These are phyloP conservation scores for Temnothorax rugatulus DNA, from an alignment of 2,888 invertebrate species.

Conservation along the genomic window DNA sequence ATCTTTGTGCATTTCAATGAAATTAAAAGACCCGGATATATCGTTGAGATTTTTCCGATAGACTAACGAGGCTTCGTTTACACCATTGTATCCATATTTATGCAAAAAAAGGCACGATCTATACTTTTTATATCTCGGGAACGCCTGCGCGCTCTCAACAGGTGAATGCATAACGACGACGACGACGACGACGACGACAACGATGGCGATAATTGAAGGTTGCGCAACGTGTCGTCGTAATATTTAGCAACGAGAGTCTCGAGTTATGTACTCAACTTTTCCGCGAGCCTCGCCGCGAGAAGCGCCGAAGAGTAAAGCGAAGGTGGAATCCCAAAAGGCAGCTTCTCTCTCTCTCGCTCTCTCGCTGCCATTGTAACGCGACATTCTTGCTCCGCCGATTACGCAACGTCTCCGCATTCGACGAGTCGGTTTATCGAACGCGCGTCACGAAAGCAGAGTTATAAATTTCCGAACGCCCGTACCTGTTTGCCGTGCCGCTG, in stretches of 20 bases:
- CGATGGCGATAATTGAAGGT: slow-evolving; percentile 70
- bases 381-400: slow-evolving; percentile 41
- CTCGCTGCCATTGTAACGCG: slow-evolving; percentile 49
- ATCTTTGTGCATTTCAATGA: neutral
- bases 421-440: slow-evolving; percentile 44
- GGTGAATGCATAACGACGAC: slow-evolving; percentile 61
- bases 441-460: slow-evolving; percentile 18
- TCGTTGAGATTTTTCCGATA: neutral
- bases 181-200: slow-evolving; percentile 57
- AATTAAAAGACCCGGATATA: neutral
- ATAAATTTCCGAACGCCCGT: slow-evolving; percentile 40
- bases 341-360: slow-evolving; percentile 56
- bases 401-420: slow-evolving; percentile 29
- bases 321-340: slow-evolving; percentile 63
- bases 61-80: neutral
- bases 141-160: slow-evolving; percentile 44
- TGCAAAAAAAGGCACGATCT: slow-evolving; percentile 19
- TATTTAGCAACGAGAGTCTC: slow-evolving; percentile 70
- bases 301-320: slow-evolving; percentile 10
- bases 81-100: neutral
- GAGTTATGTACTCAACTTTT: slow-evolving; percentile 66
- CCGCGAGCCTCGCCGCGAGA: slow-evolving; percentile 47
- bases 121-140: slow-evolving; percentile 34
- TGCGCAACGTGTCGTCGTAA: slow-evolving; percentile 75
- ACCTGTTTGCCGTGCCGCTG: slow-evolving; percentile 21